Conservation (phyloP, 2,113 vertebrate species). For the Crotalus tigris region DNA sequence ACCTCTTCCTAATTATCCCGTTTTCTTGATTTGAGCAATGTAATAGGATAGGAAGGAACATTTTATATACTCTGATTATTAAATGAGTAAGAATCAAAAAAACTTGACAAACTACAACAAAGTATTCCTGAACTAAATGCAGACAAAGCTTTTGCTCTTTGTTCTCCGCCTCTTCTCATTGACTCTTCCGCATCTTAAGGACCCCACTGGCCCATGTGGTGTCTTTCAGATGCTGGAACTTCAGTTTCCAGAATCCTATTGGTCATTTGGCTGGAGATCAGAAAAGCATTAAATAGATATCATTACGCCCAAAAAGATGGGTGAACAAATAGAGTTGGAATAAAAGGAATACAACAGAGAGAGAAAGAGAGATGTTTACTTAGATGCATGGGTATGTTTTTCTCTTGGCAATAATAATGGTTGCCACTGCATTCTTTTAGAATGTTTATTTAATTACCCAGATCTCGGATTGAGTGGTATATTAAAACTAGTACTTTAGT, state of each 20-base stretch:
- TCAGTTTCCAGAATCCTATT: not conserved
- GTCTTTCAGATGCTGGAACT: not conserved
- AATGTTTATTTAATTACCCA: not conserved
- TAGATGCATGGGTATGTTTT: not conserved
- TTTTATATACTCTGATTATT: not conserved
- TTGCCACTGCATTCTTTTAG: not conserved
- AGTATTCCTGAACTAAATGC: not conserved
- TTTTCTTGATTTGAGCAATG: not conserved
- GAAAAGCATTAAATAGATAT: not conserved
- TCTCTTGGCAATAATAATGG: not conserved
- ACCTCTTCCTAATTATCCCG: not conserved
- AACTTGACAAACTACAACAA: not conserved
- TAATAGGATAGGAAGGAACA: not conserved
- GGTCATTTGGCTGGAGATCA: not conserved
- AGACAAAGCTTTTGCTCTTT: not conserved
- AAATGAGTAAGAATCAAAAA: not conserved
- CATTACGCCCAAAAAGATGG: not conserved
- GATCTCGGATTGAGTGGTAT: not conserved
- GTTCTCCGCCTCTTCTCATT: not conserved
- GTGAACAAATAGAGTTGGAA: not conserved
- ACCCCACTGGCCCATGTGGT: not conserved
- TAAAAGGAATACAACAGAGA: not conserved
- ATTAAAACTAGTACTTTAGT: not conserved
- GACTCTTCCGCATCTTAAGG: not conserved
- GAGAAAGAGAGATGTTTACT: not conserved